A percentile compares a stretch with the other conserved stretches of the same genome.
phyloP scores from a whole-genome alignment of 2,888 invertebrate genomes.

The Cremastinae sp. region DNA sequence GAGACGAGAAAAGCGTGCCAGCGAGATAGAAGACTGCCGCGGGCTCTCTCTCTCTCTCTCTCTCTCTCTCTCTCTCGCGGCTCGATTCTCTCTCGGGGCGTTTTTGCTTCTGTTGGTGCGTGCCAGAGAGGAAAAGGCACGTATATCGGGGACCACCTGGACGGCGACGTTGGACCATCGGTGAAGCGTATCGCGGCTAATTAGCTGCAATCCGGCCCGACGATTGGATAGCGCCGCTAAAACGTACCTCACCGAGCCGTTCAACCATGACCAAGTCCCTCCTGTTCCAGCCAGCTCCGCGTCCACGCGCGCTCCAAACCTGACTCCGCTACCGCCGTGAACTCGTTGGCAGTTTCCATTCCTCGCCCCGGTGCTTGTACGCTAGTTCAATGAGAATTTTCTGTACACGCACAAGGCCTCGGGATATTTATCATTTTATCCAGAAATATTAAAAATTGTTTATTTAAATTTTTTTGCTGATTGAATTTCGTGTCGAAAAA shows the following conservation, averaged over 20 bases:
- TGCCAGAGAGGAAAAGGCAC: conserved; percentile 20
- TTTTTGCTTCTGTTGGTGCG: conserved; percentile 22
- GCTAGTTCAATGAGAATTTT: too few relatives aligned
- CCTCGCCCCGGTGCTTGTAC: conserved; percentile 4
- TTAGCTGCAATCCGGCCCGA: conserved; percentile 69
- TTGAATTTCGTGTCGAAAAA: too few relatives aligned
- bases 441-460: too few relatives aligned
- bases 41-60: conserved; percentile 37
- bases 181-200: conserved; percentile 71
- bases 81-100: conserved; percentile 4
- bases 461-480: too few relatives aligned
- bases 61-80: neutral
- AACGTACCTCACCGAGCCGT: conserved; percentile 59
- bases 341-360: conserved; percentile 11
- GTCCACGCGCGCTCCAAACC: conserved; percentile 43
- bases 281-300: conserved; percentile 59
- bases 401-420: too few relatives aligned
- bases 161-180: conserved; percentile 65
- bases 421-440: too few relatives aligned
- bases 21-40: conserved; percentile 26
- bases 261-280: conserved; percentile 73
- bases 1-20: conserved; percentile 51
- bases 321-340: conserved; percentile 40
- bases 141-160: conserved; percentile 68
- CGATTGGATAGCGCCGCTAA: conserved; percentile 70